Base-by-base conservation (phyloP, 1,140 invertebrate genomes). In the Lordiphosa collinella region DNA sequence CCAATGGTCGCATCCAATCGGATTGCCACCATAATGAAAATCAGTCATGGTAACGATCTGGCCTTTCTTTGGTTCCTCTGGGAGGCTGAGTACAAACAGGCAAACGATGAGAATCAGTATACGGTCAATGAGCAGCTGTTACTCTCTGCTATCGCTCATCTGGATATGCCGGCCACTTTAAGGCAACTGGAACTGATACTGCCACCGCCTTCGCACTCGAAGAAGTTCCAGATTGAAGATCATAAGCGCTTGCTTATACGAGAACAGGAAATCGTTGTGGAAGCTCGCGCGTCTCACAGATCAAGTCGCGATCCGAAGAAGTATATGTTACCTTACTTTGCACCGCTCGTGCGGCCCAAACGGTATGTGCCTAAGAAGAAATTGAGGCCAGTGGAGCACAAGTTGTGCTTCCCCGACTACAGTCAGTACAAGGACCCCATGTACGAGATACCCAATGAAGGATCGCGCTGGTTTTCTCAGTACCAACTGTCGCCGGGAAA, bases 71-170 rank as follows among this genome's bases (percentile, higher is more conserved):
- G 67, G 56, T 82, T 82, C 13, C 38, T 61, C 5, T 84, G 78
- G 78, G 67, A 84, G 25, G 57, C 56, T 6, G 34, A 37, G 31
- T 82, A 78, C 40, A 82, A 69, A 25, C 10, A 34, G 14, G 11
- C 41, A 4, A 32, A 36, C 1, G 14, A 6, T 8, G n/a, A 5
- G 0, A n/a, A 16, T 12, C 2, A 11, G 32, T 4, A 2, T 10
- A 57, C 56, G 9, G 16, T 52, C 14, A 88, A 87, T 40, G 85
- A 88, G 11, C 86, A 88, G 41, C 2, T 87, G 14, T 37, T 87
- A 0, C 35, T 75, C 9, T 68, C 85, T 4, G 62, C 38, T 1
- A 87, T 87, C 2, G 85, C 85, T 1, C 69, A 79, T 22, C 51
- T 86, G 41, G 86, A 75, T 11, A 75, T 72, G 65, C 40, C 47